Conservation (phyloP, 2,888 invertebrate genomes). For the Lymantria dispar region DNA sequence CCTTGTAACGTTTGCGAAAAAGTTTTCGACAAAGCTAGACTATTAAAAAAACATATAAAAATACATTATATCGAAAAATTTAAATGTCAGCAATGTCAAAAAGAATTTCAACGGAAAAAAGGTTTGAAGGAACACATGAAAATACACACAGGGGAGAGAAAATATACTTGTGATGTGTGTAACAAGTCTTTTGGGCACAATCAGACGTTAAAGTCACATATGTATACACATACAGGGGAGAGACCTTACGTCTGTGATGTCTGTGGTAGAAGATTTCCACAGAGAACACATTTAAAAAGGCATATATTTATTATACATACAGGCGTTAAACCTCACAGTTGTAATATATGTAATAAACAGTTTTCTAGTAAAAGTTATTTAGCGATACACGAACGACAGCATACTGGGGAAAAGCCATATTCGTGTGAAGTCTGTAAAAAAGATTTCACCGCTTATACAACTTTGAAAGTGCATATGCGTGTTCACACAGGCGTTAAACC, state of each 20-base stretch:
- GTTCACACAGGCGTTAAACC: constrained; percentile 70
- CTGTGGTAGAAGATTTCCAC: constrained; percentile 63
- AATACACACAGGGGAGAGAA: constrained; percentile 61
- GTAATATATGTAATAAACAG: constrained; percentile 62
- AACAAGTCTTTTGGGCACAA: constrained; percentile 63
- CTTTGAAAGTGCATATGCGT: constrained; percentile 70
- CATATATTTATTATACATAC: constrained; percentile 70
- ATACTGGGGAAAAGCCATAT: constrained; percentile 64
- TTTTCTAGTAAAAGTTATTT: constrained; percentile 72
- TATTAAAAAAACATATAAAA: constrained; percentile 59
- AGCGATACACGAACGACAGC: constrained; percentile 63
- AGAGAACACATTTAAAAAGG: constrained; percentile 64
- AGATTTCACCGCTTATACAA: constrained; percentile 67
- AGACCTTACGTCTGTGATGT: constrained; percentile 67
- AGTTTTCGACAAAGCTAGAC: constrained; percentile 48
- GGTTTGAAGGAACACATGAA: constrained; percentile 69
- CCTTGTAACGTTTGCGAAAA: constrained; percentile 57
- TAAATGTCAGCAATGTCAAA: constrained; percentile 55
- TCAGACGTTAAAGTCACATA: constrained; percentile 69
- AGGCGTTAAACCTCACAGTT: constrained; percentile 58
- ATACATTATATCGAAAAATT: constrained; percentile 59
- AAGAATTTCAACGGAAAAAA: constrained; percentile 62
- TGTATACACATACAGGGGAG: constrained; percentile 67
- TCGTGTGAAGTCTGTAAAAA: constrained; percentile 68
- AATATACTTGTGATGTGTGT: constrained; percentile 56